Base-by-base conservation (phyloP, 2,888 invertebrate species). In the Pyrrhia umbra region DNA sequence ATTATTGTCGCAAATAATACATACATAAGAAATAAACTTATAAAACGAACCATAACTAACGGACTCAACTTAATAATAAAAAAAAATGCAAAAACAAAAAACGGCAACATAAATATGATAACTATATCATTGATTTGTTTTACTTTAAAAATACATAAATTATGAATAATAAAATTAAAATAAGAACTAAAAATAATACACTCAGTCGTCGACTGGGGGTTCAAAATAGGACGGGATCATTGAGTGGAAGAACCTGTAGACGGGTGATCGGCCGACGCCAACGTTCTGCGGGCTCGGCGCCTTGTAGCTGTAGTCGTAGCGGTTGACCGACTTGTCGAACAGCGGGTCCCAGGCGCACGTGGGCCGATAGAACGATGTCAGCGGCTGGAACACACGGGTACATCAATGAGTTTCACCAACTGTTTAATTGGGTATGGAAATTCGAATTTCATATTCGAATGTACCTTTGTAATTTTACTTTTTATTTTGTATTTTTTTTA, bases 161-260 rank as follows among this genome's bases (percentile, higher is more conserved):
- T 4, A 51, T 13, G 47, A 25, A 13, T 15, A 43, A 23, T 9
- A 42, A 55, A 51, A 52, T 27, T 15, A 51, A 20, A 39, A 60
- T 23, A 51, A 13, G 1, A 63, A 59, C 54, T 40, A 47, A 64
- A 43, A 49, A 61, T 34, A 68, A 63, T 34, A 10, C 56, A 64
- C 50, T 78, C 57, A 79, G n/a, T 77, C 63, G 46, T 79, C 60
- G 43, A 61, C 57, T 2, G 71, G 67, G 20, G 79, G 76, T 56
- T 78, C 67, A n/a, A 42, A 57, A 68, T 55, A 62, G 10, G 75
- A 68, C 9, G 79, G 79, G 6, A 80, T 49, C 49, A 79, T 75
- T 25, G 79, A 80, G 9, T 73, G 68, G 49, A 80, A 79, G 60
- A 80, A 80, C 60, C 77, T 74, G 68, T 61, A 68, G 13, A 80